phyloP scores from a whole-genome alignment of 2,113 vertebrate genomes.

The Eidolon helvum region DNA sequence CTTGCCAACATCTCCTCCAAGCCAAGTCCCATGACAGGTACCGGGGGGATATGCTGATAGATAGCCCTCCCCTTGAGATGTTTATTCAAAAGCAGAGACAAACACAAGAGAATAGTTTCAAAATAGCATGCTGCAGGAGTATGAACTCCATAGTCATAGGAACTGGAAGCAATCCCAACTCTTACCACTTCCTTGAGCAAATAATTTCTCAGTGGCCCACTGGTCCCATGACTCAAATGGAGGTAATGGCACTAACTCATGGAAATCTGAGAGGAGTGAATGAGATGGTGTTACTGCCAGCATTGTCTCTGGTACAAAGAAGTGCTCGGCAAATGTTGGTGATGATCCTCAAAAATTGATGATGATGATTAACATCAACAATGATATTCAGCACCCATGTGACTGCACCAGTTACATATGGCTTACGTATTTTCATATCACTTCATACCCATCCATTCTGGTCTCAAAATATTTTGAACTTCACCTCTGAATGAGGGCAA shows the following conservation, averaged over 20 bases:
- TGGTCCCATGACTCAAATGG: background rate
- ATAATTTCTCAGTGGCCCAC: background rate
- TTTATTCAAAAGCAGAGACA: background rate
- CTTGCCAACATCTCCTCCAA: background rate
- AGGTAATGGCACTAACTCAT: background rate
- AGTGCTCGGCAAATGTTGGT: background rate
- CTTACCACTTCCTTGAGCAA: background rate
- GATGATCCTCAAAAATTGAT: background rate
- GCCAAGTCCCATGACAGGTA: background rate
- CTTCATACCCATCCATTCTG: background rate
- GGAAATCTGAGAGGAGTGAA: background rate
- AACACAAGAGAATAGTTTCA: background rate
- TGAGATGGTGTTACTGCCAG: background rate
- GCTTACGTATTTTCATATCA: background rate
- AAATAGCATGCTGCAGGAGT: background rate
- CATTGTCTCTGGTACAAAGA: background rate
- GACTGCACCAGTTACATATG: too few relatives aligned
- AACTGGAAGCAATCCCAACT: background rate
- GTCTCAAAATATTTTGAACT: background rate
- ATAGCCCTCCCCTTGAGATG: background rate
- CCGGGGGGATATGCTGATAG: background rate
- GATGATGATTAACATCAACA: background rate
- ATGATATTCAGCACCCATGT: background rate
- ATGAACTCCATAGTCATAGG: background rate
- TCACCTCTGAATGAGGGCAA: background rate